Evolutionary conservation across 2,888 invertebrate genomes (phyloP).

Genomic region (Andrena dorsata): DNA sequence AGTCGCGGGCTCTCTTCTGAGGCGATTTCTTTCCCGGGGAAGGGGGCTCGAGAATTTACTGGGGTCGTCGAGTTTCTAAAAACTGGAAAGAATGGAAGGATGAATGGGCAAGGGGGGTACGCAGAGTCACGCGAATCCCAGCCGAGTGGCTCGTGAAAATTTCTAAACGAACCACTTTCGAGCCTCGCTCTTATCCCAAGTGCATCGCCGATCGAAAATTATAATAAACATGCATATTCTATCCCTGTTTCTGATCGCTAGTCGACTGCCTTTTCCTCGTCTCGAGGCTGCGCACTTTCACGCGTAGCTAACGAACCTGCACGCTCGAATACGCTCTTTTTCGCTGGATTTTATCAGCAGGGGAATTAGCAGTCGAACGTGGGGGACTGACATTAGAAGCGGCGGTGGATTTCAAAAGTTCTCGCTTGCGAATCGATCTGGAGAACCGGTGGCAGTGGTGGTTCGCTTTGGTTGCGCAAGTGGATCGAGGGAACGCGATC

Average conservation of each 20-base stretch:
- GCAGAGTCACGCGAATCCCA: background rate
- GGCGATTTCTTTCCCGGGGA: conserved; percentile 6
- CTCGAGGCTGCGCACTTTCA: conserved; percentile 49
- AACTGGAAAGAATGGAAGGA: conserved; percentile 6
- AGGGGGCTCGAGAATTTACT: background rate
- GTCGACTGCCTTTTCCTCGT: conserved; percentile 23
- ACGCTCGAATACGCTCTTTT: background rate
- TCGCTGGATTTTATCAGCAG: background rate
- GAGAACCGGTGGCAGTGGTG: conserved; percentile 27
- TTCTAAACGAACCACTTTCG: conserved; percentile 6
- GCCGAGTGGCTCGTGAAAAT: conserved; percentile 1
- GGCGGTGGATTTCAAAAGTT: conserved; percentile 9
- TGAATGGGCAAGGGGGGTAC: background rate
- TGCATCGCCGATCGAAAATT: conserved; percentile 19
- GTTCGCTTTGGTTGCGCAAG: conserved; percentile 31
- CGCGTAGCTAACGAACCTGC: conserved; percentile 24
- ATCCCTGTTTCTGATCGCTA: conserved; percentile 32
- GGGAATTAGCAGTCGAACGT: background rate
- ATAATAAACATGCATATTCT: conserved; percentile 18
- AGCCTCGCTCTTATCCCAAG: conserved; percentile 18
- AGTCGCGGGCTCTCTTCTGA: background rate
- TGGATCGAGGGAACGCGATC: conserved; percentile 12
- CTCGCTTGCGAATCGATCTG: conserved; percentile 1
- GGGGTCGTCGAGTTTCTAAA: conserved; percentile 21
- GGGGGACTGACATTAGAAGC: background rate